These are phyloP conservation scores for Spizaetus ornatus DNA, from an alignment of 2,113 vertebrate species.

Conservation along the genomic window DNA sequence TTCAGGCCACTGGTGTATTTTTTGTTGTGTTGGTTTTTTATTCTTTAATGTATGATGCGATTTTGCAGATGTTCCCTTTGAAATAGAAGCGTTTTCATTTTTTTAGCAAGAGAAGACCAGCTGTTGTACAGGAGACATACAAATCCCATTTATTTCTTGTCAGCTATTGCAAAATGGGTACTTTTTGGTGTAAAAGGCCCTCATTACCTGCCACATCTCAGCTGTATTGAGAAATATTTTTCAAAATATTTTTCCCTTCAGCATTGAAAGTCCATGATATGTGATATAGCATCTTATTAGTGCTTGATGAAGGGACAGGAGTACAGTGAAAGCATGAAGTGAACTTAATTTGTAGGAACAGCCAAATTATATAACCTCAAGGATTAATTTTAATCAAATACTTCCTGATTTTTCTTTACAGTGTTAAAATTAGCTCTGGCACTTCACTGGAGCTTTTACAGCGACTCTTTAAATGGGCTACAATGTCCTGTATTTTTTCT, in stretches of 20 bases:
- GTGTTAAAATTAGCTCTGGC: background rate
- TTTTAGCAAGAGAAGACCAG: conserved; percentile 41
- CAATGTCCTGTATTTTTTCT: background rate
- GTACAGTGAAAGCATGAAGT: background rate
- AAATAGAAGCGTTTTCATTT: conserved; percentile 57
- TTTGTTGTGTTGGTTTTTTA: conserved; percentile 16
- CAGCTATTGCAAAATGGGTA: background rate
- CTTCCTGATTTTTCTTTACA: background rate
- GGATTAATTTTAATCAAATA: conserved; percentile 34
- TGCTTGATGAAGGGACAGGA: background rate
- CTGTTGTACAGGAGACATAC: conserved; percentile 30
- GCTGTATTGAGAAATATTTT: background rate
- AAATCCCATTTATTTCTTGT: conserved; percentile 21
- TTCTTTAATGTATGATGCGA: conserved; percentile 36
- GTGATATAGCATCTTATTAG: background rate
- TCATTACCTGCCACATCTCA: conserved; percentile 4
- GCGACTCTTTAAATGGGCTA: background rate
- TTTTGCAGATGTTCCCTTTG: conserved; percentile 72
- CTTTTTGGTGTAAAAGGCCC: background rate
- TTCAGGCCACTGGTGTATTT: conserved; percentile 45
- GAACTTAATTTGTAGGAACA: background rate
- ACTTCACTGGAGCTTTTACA: background rate
- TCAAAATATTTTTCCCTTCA: background rate
- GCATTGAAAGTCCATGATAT: background rate
- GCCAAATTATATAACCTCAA: background rate